Percentiles rank a stretch among this genome's conserved stretches.
Conservation (phyloP, 2,888 invertebrate species). For the Idaea biselata region DNA sequence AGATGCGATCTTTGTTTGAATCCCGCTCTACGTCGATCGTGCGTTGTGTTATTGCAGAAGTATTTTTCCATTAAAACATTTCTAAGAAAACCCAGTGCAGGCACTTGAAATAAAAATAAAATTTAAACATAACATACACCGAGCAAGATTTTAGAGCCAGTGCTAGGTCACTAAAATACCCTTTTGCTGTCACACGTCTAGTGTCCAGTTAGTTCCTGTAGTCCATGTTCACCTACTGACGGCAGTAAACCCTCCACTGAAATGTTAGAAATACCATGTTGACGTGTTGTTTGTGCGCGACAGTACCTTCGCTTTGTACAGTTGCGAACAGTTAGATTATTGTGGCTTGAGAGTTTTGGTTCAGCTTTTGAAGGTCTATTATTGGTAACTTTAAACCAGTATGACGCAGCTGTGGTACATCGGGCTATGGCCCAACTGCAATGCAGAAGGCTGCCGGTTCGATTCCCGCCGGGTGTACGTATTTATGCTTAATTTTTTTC, state of each 20-base stretch:
- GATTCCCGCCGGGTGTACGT: no score
- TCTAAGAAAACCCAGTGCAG: no score
- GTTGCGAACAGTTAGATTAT: background rate
- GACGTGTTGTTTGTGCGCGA: background rate
- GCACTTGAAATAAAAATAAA: no score
- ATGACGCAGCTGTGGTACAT: no score
- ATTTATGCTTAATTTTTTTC: no score
- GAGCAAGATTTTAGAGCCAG: background rate
- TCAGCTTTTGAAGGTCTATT: background rate
- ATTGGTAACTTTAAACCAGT: no score
- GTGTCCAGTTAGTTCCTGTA: background rate
- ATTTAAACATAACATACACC: background rate
- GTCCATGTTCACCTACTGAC: background rate
- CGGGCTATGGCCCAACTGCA: no score
- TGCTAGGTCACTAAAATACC: background rate
- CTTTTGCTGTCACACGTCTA: background rate
- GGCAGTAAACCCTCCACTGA: background rate
- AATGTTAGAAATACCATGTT: background rate
- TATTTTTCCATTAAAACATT: no score
- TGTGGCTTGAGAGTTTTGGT: background rate
- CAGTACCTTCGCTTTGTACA: background rate
- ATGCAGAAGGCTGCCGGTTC: no score
- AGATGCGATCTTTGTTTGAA: no score
- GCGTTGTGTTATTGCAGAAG: no score
- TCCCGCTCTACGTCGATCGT: no score